These are phyloP conservation scores for Apogon hyalosoma DNA, from an alignment of 2,797 vertebrate species.

Conservation along the genomic window DNA sequence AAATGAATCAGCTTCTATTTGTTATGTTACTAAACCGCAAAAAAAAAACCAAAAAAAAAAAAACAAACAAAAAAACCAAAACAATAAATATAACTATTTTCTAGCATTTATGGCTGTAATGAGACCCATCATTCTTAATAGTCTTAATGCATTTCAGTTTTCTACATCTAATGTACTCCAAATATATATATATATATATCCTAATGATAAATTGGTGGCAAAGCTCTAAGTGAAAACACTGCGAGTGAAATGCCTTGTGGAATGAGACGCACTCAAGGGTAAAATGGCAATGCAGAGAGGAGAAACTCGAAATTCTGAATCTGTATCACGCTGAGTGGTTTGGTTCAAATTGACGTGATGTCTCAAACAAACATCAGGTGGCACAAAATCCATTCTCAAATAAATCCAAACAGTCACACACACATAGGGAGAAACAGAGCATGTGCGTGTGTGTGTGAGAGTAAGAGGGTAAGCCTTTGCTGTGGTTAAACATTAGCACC, in stretches of 20 bases:
- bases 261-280: conserved; percentile 37
- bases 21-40: conserved; percentile 1
- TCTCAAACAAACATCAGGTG: conserved; percentile 74
- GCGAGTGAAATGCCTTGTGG: conserved; percentile 14
- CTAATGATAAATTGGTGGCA: conserved; percentile 22
- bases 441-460: neutral
- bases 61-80: no score
- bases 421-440: neutral
- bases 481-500: conserved; percentile 72
- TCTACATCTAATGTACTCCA: neutral
- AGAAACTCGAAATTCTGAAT: conserved; percentile 54
- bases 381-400: conserved; percentile 73
- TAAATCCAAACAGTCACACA: conserved; percentile 42
- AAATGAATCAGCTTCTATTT: neutral
- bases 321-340: conserved; percentile 48
- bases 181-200: conserved; percentile 5
- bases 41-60: no score
- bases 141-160: conserved; percentile 15
- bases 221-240: conserved; percentile 17
- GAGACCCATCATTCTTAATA: conserved; percentile 10
- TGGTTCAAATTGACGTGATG: conserved; percentile 66
- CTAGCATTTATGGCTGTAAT: no score
- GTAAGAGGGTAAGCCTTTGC: conserved; percentile 54
- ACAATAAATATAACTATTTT: neutral
- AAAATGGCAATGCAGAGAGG: conserved; percentile 38